Conservation (phyloP, 1,140 invertebrate genomes). For the Dreissena rostriformis region DNA sequence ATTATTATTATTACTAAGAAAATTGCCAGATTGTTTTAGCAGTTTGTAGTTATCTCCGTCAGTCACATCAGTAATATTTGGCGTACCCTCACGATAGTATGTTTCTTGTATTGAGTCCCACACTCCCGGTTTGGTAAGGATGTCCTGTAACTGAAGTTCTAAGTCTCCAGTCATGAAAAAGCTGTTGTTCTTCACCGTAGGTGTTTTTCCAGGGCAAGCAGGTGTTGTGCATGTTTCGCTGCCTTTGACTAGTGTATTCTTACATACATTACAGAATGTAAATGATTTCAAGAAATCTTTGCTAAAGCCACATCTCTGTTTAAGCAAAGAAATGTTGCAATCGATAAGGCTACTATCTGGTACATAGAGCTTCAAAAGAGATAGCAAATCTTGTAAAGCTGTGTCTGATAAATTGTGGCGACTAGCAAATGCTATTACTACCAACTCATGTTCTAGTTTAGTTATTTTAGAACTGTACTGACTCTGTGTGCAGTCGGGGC, state of each 20-base stretch:
- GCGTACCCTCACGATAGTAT: neutral
- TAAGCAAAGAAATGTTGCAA: neutral
- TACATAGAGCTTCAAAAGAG: conserved; percentile 14
- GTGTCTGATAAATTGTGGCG: conserved; percentile 31
- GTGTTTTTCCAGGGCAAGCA: conserved; percentile 10
- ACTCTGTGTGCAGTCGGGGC: neutral
- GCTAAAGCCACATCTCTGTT: conserved; percentile 15
- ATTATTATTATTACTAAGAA: neutral
- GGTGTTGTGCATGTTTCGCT: neutral
- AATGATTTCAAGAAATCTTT: neutral
- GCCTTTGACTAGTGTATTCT: neutral
- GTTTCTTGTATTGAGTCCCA: conserved; percentile 15
- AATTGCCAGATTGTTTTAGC: neutral
- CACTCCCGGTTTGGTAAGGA: neutral
- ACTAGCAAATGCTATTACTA: neutral
- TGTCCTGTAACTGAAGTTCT: neutral
- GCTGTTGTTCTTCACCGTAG: neutral
- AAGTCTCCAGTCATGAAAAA: conserved; percentile 16
- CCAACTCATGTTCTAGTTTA: neutral
- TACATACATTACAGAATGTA: conserved; percentile 18
- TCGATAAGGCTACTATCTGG: neutral
- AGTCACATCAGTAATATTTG: neutral
- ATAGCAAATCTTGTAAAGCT: conserved; percentile 21
- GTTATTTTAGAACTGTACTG: conserved; percentile 3
- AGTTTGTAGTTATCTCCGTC: neutral